These are phyloP conservation scores for Salmo trutta DNA, from an alignment of 2,797 vertebrate species.

Conservation along the genomic window DNA sequence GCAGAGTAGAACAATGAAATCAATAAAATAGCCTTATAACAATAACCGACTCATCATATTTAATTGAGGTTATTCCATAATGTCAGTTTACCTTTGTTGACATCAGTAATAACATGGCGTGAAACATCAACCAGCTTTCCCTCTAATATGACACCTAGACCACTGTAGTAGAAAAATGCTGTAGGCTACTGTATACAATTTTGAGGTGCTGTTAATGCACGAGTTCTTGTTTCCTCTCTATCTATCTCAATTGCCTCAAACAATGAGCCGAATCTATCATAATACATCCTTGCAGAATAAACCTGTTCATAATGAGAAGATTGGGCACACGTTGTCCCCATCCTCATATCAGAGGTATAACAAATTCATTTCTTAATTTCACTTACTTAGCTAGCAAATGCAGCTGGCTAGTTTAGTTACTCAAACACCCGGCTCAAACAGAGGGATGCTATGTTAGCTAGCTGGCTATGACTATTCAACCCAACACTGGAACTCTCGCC, in stretches of 20 bases:
- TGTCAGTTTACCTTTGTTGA: slow-evolving; percentile 74
- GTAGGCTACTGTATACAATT: not conserved
- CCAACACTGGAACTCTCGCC: too few relatives aligned
- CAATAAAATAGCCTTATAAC: too few relatives aligned
- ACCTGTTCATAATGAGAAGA: slow-evolving; percentile 75
- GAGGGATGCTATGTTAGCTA: too few relatives aligned
- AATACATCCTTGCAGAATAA: slow-evolving; percentile 78
- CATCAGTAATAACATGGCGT: slow-evolving; percentile 78
- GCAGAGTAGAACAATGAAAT: too few relatives aligned
- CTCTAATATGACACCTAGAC: slow-evolving; percentile 79
- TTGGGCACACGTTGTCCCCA: slow-evolving; percentile 69
- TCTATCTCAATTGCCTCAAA: not conserved
- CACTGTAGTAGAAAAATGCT: slow-evolving; percentile 65
- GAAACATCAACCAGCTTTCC: slow-evolving; percentile 82
- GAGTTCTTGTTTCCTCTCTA: too few relatives aligned
- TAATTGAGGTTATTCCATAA: not conserved
- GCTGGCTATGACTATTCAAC: too few relatives aligned
- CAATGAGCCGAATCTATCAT: slow-evolving; percentile 85
- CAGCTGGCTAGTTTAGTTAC: too few relatives aligned
- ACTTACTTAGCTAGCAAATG: too few relatives aligned
- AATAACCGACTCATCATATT: too few relatives aligned
- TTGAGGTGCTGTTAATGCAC: too few relatives aligned
- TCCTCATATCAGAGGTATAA: slow-evolving; percentile 75
- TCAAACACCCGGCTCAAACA: too few relatives aligned
- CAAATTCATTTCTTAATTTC: too few relatives aligned